Percentiles rank a stretch among this genome's conserved stretches.
phyloP scores from a whole-genome alignment of 2,113 vertebrate genomes.

The Crotophaga sulcirostris region DNA sequence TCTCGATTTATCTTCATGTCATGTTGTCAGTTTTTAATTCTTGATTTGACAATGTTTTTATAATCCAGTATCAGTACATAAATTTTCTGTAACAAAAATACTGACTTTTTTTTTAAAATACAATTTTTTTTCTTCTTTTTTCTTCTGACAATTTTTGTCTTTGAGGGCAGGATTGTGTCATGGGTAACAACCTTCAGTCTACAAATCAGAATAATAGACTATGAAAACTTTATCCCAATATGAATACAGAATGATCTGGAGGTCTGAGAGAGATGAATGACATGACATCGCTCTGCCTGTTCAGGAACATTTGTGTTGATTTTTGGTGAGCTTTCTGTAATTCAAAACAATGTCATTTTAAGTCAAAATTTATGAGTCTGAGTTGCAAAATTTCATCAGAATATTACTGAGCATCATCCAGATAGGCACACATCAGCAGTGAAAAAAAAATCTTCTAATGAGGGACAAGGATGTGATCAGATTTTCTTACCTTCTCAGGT shows the following conservation, averaged over 20 bases:
- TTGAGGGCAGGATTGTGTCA: not conserved
- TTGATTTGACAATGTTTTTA: not conserved
- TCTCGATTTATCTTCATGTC: not conserved
- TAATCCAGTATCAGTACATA: not conserved
- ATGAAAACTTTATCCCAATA: not conserved
- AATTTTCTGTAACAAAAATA: not conserved
- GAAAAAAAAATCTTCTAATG: not conserved
- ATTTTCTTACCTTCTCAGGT: not conserved
- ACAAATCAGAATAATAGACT: not conserved
- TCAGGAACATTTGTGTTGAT: not conserved
- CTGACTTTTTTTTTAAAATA: not conserved
- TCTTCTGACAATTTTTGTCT: not conserved
- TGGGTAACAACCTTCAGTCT: not conserved
- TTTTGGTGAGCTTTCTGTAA: not conserved
- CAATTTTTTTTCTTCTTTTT: not conserved
- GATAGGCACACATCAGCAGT: not conserved
- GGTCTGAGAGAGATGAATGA: not conserved
- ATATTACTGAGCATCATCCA: not conserved
- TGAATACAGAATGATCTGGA: not conserved
- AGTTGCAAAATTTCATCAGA: not conserved
- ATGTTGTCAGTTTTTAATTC: not conserved
- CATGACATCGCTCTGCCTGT: not conserved
- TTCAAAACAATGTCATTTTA: not conserved
- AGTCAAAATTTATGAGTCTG: not conserved
- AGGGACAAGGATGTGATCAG: not conserved